A percentile compares a stretch with the other conserved stretches of the same genome.
Evolutionary conservation across 2,888 invertebrate genomes (phyloP).

Genomic region (Drosophila melanosoma): DNA sequence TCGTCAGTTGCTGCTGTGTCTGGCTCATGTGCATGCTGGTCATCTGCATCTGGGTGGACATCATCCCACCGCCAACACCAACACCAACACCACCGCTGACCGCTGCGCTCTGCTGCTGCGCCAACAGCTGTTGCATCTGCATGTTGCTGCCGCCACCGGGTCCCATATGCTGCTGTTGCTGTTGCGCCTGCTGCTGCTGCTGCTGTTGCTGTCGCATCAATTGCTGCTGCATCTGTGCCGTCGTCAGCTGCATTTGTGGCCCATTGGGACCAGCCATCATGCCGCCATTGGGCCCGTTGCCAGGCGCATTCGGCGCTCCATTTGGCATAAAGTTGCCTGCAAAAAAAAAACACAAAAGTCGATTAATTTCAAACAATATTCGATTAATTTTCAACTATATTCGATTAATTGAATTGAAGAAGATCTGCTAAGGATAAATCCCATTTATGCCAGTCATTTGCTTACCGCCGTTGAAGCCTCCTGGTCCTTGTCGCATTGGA

Average conservation of each 20-base stretch:
- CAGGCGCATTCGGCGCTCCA: slow-evolving; percentile 62
- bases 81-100: slow-evolving; percentile 44
- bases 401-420: background rate
- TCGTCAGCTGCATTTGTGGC: slow-evolving; percentile 83
- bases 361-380: background rate
- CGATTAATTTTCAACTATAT: background rate
- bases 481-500: slow-evolving; percentile 83
- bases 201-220: slow-evolving; percentile 84
- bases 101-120: slow-evolving; percentile 70
- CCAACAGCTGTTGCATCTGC: slow-evolving; percentile 84
- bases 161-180: slow-evolving; percentile 84
- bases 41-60: slow-evolving; percentile 86
- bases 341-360: background rate
- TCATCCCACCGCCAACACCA: slow-evolving; percentile 60
- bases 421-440: background rate
- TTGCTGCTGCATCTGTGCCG: slow-evolving; percentile 86
- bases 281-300: slow-evolving; percentile 63
- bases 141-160: slow-evolving; percentile 73
- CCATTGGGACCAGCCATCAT: slow-evolving; percentile 81
- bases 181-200: slow-evolving; percentile 82
- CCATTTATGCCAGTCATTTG: background rate
- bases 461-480: slow-evolving; percentile 83
- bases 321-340: slow-evolving; percentile 83
- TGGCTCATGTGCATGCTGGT: slow-evolving; percentile 90
- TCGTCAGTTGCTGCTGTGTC: slow-evolving; percentile 83